Evolutionary conservation across 2,113 vertebrate genomes (phyloP).

Genomic region (Leucoraja erinaceus): DNA sequence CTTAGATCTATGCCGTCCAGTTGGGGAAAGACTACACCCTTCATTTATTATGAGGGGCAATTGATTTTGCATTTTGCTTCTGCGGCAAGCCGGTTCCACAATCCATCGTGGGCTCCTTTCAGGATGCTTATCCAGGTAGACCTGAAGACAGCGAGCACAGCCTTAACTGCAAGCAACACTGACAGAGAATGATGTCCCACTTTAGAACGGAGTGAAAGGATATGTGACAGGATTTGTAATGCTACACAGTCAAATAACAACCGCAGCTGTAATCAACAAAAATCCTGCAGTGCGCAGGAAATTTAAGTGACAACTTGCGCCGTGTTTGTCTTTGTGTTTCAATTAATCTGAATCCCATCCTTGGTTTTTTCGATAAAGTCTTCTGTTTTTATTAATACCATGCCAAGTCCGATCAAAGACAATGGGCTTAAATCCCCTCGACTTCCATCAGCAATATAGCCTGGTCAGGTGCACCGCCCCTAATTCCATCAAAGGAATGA

Average conservation of each 20-base stretch:
- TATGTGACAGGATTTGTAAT: constrained; percentile 30
- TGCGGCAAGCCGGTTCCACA: background rate
- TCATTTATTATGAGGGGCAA: no score
- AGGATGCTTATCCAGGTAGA: background rate
- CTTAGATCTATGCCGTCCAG: no score
- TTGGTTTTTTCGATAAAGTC: background rate
- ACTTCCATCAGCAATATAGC: background rate
- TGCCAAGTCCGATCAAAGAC: background rate
- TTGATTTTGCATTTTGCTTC: background rate
- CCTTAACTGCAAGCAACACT: background rate
- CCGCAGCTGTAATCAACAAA: background rate
- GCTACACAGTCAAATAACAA: background rate
- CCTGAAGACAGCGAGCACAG: background rate
- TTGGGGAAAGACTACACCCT: background rate
- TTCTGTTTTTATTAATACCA: background rate
- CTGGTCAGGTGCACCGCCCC: background rate
- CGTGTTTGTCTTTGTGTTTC: background rate
- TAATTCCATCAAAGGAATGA: constrained; percentile 5
- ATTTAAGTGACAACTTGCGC: constrained; percentile 17
- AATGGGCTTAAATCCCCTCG: background rate
- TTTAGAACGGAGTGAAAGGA: background rate
- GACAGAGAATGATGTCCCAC: background rate
- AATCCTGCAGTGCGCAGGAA: constrained; percentile 8
- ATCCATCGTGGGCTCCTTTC: background rate
- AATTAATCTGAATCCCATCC: background rate